Conservation (phyloP, 2,113 vertebrate genomes). For the Poeciliopsis turrubarensis region DNA sequence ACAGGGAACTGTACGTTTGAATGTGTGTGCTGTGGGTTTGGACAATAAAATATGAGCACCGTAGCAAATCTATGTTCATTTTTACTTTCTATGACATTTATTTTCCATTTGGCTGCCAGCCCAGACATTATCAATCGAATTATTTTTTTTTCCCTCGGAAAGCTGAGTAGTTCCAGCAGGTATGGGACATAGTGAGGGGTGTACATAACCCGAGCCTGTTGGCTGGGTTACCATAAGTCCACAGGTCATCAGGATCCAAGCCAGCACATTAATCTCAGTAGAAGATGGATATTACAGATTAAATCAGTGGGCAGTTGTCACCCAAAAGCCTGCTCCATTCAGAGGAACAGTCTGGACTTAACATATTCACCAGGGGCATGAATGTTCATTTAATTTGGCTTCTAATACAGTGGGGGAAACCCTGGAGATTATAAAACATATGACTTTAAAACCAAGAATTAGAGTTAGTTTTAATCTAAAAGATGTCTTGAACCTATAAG, state of each 20-base stretch:
- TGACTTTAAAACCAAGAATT: not conserved
- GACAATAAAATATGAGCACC: constrained; percentile 41
- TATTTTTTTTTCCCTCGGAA: not conserved
- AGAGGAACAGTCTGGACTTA: not conserved
- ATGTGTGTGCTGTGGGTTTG: constrained; percentile 13
- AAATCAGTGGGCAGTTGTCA: constrained; percentile 40
- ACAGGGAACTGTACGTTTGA: not conserved
- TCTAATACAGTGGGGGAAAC: too few relatives aligned
- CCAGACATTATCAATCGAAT: constrained; percentile 24
- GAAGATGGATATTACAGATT: constrained; percentile 33
- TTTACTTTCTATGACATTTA: constrained; percentile 56
- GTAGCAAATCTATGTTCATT: constrained; percentile 45
- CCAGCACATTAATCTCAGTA: constrained; percentile 48
- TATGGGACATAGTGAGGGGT: not conserved
- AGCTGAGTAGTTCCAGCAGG: not conserved
- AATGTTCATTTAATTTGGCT: not conserved
- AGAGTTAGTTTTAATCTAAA: not conserved
- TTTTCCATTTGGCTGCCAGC: constrained; percentile 47
- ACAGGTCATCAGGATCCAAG: constrained; percentile 39
- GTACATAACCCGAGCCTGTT: constrained; percentile 16
- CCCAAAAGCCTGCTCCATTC: not conserved
- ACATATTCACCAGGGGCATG: not conserved
- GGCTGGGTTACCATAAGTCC: constrained; percentile 29
- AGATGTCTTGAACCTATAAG: too few relatives aligned
- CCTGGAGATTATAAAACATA: not conserved